Evolutionary conservation across 2,888 invertebrate genomes (phyloP), one percentile per base, ranked within the genome.

Genomic region (Poecilobothrus nobilitatus): DNA sequence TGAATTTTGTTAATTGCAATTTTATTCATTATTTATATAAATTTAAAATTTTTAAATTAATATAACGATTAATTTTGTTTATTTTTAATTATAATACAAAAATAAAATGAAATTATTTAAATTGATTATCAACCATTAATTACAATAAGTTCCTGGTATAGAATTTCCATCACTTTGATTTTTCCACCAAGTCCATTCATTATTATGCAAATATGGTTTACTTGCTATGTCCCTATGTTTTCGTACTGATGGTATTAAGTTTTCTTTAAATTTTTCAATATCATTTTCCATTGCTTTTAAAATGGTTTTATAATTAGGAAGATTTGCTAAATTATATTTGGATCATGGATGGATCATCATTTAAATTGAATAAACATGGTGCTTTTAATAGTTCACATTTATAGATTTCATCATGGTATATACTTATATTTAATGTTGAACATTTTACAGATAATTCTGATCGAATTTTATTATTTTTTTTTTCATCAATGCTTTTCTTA

Each of bases 161-260:
- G 41, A 41, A 41, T 41, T 41, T 15, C 41, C 41, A 41, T 41
- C 41, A 41, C 41, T 41, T 22, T 22, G 10, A 63, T 63, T 84
- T 71, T 77, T 75, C 86, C 86, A 88, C 73, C 81, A 83, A 1
- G 82, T 82, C 88, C 88, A 88, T 0, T 84, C 83, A 67, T 83
- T 82, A 67, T 85, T 83, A 81, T 85, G 86, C 7, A 79, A 73
- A 0, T 74, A 73, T 0, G 88, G 88, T 78, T 87, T 81, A 1
- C 84, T 83, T 1, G 78, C 78, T 0, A 80, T 78, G 72, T 84
- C 84, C 0, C 83, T 80, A 0, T 81, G 73, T 70, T 86, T 86
- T 68, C 80, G 80, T 1, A 69, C 73, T 0, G 84, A 79, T 0
- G 80, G 76, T 20, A 83, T 68, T 0, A 84, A 81, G 0, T 81